phyloP scores from a whole-genome alignment of 2,113 vertebrate species.

The Benitochromis conjunctus region DNA sequence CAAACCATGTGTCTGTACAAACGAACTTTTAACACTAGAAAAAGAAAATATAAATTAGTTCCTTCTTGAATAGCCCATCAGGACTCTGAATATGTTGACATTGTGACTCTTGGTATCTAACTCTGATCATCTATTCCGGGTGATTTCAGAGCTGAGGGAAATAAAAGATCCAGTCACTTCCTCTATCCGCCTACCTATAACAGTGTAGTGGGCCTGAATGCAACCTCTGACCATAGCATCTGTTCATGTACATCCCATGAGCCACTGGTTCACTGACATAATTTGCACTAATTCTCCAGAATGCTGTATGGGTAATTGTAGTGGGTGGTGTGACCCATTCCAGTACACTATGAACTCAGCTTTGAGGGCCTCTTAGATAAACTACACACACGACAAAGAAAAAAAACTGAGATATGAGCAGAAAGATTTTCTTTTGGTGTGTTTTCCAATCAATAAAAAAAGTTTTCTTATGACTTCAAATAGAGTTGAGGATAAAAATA shows the following conservation, averaged over 20 bases:
- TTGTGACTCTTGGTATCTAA: neutral
- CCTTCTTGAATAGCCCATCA: neutral
- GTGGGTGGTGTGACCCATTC: neutral
- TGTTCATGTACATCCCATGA: neutral
- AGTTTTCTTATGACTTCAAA: neutral
- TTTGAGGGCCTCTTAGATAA: neutral
- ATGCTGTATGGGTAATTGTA: neutral
- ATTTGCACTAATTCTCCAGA: neutral
- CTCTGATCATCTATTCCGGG: neutral
- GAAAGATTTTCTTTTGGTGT: neutral
- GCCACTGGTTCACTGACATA: conserved; percentile 4
- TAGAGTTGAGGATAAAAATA: neutral
- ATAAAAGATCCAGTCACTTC: neutral
- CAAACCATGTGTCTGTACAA: neutral
- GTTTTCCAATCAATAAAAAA: neutral
- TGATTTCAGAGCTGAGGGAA: neutral
- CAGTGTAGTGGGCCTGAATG: neutral
- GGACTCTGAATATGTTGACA: neutral
- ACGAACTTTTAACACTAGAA: neutral
- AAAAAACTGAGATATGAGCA: neutral
- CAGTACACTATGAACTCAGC: neutral
- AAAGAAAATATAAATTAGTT: neutral
- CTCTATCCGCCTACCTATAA: conserved; percentile 24
- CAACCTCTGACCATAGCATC: conserved; percentile 20
- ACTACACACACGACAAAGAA: neutral